Evolutionary conservation across 2,797 vertebrate genomes (phyloP).

Genomic region (Choloepus didactylus): DNA sequence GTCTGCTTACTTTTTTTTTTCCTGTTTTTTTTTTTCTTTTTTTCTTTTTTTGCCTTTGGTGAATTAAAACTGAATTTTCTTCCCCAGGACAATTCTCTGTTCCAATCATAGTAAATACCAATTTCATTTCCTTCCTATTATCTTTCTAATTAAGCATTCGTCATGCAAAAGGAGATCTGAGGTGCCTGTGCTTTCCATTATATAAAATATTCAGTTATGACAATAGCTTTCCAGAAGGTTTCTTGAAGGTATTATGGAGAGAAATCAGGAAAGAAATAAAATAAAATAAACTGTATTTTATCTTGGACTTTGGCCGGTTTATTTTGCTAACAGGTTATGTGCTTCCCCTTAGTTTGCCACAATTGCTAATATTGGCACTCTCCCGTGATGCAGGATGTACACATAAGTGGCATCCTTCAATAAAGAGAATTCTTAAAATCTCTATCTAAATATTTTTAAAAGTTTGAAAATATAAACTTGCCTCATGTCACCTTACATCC

Average conservation of each 20-base stretch:
- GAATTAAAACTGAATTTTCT: constrained; percentile 80
- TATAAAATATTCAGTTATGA: constrained; percentile 87
- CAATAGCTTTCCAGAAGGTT: constrained; percentile 85
- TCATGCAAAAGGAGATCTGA: constrained; percentile 89
- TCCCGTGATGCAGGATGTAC: constrained; percentile 67
- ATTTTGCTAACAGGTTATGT: constrained; percentile 84
- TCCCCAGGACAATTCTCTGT: constrained; percentile 76
- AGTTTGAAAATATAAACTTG: constrained; percentile 76
- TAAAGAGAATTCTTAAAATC: constrained; percentile 80
- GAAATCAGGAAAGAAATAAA: constrained; percentile 80
- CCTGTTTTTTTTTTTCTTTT: not conserved
- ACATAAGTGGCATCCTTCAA: constrained; percentile 80
- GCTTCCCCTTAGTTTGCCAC: constrained; percentile 84
- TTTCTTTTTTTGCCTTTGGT: constrained; percentile 82
- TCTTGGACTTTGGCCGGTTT: constrained; percentile 77
- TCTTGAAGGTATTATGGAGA: constrained; percentile 84
- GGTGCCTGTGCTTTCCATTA: constrained; percentile 84
- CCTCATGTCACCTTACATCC: constrained; percentile 59
- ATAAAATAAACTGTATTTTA: constrained; percentile 79
- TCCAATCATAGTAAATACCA: constrained; percentile 87
- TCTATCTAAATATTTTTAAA: constrained; percentile 77
- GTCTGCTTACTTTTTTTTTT: not conserved
- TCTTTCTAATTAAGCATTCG: constrained; percentile 90
- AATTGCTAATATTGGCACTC: constrained; percentile 78
- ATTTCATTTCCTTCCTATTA: constrained; percentile 90